Evolutionary conservation across 2,888 invertebrate genomes (phyloP), one percentile per base, ranked within the genome.

Genomic region (Drosophila subquinaria): DNA sequence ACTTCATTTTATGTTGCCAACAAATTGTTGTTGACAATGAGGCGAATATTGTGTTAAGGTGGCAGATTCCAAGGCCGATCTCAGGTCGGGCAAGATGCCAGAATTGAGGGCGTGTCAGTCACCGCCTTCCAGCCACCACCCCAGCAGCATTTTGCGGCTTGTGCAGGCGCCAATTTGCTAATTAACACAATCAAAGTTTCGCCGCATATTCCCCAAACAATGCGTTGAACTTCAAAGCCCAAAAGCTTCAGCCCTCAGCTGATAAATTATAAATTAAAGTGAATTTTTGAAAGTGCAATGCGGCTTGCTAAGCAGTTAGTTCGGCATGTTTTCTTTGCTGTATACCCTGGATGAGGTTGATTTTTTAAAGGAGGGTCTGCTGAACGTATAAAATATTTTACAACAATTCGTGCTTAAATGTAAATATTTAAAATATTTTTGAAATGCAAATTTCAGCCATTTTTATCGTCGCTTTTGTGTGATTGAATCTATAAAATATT

Each of bases 201-300:
- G 42, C 38, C 51, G 70, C 69, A 80, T 45, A 40, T 75, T 63
- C 51, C 56, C 43, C 43, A 50, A 68, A 69, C 67, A 78, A 67
- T 76, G 69, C 55, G 43, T 23, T 36, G 48, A 65, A 68, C 76
- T 71, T 79, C 76, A 84, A 87, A 87, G 88, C 67, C 51, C 52
- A 51, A 56, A n/a, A 51, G 15, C 35, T 62, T 33, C 23, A n/a
- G 42, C 56, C 35, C 67, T 35, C 27, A 35, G 50, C 73, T 79
- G 68, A 83, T 87, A 76, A 88, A 87, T 87, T 77, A 90, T 90
- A 87, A 81, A 89, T 87, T 76, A 87, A 90, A 87, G 84, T 79
- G 89, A 86, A 90, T 87, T 74, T 76, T 70, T 74, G 30, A 75
- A 77, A 73, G 45, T 64, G 27, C 62, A 42, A 10, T 15, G 40